A percentile compares a stretch with the other conserved stretches of the same genome.
These are phyloP conservation scores for Brachyopa scutellaris DNA, from an alignment of 2,888 invertebrate species.

Conservation along the genomic window DNA sequence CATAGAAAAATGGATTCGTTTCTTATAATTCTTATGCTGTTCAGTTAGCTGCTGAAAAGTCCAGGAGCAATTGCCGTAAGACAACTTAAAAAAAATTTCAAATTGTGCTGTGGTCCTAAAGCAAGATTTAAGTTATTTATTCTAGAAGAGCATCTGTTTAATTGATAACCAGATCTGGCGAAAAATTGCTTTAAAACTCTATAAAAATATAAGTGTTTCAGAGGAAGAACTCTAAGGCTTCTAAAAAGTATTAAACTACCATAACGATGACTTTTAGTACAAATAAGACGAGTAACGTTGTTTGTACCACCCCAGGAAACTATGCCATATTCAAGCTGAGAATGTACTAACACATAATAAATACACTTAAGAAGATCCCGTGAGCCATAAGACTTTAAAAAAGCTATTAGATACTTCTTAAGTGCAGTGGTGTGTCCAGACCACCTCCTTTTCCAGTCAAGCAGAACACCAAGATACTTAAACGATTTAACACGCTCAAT, in stretches of 20 bases:
- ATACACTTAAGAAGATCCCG: slow-evolving; percentile 4
- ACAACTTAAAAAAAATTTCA: too few relatives aligned
- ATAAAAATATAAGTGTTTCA: slow-evolving; percentile 1
- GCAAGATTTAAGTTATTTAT: background rate
- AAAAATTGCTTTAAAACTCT: too few relatives aligned
- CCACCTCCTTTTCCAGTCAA: too few relatives aligned
- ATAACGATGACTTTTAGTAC: background rate
- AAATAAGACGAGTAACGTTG: background rate
- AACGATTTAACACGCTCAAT: too few relatives aligned
- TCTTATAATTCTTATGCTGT: too few relatives aligned
- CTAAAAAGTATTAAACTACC: background rate
- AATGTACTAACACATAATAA: background rate
- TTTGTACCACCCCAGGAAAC: background rate
- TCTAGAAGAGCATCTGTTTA: background rate
- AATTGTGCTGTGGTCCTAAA: too few relatives aligned
- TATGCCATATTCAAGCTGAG: background rate
- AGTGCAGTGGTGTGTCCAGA: too few relatives aligned
- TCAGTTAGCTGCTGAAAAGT: too few relatives aligned
- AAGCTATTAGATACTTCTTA: too few relatives aligned
- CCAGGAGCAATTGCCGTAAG: too few relatives aligned
- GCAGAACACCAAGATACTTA: too few relatives aligned
- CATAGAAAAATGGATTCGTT: too few relatives aligned
- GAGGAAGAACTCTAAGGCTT: background rate
- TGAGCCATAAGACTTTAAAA: background rate
- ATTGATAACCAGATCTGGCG: background rate